Conservation (phyloP, 2,113 vertebrate species). For the Rafetus swinhoei region DNA sequence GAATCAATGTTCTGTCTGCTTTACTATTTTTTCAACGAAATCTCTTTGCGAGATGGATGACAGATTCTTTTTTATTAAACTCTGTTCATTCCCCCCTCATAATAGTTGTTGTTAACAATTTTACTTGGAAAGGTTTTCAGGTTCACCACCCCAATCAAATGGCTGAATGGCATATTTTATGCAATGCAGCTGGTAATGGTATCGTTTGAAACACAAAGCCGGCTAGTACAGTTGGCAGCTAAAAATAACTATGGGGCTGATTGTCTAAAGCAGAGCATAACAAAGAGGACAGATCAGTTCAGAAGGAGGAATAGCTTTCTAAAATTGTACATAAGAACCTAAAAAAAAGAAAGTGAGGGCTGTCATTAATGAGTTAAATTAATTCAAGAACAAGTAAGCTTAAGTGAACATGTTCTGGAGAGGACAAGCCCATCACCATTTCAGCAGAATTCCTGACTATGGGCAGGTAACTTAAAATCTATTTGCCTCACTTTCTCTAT, state of each 20-base stretch:
- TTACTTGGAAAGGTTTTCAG: neutral
- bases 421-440: neutral
- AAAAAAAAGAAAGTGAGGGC: neutral
- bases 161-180: constrained; percentile 17
- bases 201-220: neutral
- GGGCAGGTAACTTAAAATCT: neutral
- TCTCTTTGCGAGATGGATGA: neutral
- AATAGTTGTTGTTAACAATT: neutral
- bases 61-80: neutral
- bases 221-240: neutral
- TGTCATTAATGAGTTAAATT: neutral
- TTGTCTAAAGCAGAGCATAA: neutral
- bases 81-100: neutral
- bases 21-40: neutral
- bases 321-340: neutral
- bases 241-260: neutral
- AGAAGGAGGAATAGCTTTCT: neutral
- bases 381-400: neutral
- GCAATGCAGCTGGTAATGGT: neutral
- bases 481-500: neutral
- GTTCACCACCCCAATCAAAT: neutral
- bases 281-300: neutral
- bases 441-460: neutral
- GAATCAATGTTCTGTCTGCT: neutral
- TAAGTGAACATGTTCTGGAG: neutral